phyloP scores from a whole-genome alignment of 2,888 invertebrate genomes.

The Rhimphoctona megacephalus region DNA sequence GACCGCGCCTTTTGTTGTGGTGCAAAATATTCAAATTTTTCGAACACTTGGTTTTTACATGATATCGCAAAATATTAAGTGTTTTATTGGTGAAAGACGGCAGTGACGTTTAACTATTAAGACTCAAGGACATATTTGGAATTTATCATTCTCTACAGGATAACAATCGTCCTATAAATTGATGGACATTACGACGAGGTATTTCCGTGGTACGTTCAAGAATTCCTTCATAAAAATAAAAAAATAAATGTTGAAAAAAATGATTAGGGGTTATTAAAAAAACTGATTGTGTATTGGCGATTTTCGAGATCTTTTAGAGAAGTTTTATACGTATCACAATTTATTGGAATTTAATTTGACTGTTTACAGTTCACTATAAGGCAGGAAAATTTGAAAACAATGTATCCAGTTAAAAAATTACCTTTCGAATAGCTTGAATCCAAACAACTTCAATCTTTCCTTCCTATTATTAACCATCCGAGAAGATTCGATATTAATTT shows the following conservation, averaged over 20 bases:
- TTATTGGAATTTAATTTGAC: too few species aligned
- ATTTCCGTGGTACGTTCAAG: conserved; percentile 2
- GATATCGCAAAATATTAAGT: background rate
- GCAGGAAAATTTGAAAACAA: too few species aligned
- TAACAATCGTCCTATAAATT: background rate
- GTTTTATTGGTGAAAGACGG: background rate
- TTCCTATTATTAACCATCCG: background rate
- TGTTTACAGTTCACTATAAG: too few species aligned
- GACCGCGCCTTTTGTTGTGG: background rate
- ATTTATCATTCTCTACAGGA: background rate
- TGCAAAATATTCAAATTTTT: background rate
- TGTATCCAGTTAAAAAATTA: too few species aligned
- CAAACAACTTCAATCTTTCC: background rate
- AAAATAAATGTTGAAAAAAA: background rate
- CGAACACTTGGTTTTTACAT: background rate
- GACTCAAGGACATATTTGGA: background rate
- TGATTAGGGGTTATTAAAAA: background rate
- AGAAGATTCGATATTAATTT: background rate
- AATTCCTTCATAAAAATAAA: background rate
- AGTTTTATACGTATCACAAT: too few species aligned
- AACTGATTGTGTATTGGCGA: background rate
- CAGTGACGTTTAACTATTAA: background rate
- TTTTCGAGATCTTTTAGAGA: background rate
- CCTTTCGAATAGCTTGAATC: background rate
- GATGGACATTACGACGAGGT: conserved; percentile 11